These are phyloP conservation scores for Betta splendens DNA, from an alignment of 2,797 vertebrate genomes.

Conservation along the genomic window DNA sequence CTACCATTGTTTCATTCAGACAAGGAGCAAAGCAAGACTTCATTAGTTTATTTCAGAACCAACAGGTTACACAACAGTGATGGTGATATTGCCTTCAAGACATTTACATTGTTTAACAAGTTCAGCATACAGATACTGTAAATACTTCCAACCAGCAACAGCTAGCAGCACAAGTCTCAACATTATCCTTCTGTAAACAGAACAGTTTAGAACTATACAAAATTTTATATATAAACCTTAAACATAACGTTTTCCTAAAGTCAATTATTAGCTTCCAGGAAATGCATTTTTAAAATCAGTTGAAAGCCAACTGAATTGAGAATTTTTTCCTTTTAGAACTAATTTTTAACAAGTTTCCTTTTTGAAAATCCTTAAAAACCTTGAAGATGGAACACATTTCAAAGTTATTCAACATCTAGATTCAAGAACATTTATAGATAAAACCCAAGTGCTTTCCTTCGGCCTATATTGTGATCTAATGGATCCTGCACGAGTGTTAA, in stretches of 20 bases:
- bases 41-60: conserved; percentile 56
- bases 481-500: conserved; percentile 13
- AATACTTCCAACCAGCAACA: conserved; percentile 10
- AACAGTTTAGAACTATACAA: conserved; percentile 4
- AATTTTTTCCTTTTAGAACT: no score
- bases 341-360: no score
- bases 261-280: no score
- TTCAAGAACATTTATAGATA: no score
- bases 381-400: no score
- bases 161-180: conserved; percentile 1
- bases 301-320: no score
- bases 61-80: conserved; percentile 35
- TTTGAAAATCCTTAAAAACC: neutral
- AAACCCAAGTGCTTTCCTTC: no score
- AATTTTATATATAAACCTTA: no score
- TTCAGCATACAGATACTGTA: conserved; percentile 25
- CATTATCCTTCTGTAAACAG: neutral
- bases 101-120: conserved; percentile 2
- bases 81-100: conserved; percentile 4
- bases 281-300: no score
- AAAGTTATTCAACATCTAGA: no score
- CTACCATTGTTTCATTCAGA: neutral
- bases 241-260: no score
- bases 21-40: conserved; percentile 9
- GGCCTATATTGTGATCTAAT: neutral